Evolutionary conservation across 2,797 vertebrate genomes (phyloP).

Genomic region (Lerista edwardsae): DNA sequence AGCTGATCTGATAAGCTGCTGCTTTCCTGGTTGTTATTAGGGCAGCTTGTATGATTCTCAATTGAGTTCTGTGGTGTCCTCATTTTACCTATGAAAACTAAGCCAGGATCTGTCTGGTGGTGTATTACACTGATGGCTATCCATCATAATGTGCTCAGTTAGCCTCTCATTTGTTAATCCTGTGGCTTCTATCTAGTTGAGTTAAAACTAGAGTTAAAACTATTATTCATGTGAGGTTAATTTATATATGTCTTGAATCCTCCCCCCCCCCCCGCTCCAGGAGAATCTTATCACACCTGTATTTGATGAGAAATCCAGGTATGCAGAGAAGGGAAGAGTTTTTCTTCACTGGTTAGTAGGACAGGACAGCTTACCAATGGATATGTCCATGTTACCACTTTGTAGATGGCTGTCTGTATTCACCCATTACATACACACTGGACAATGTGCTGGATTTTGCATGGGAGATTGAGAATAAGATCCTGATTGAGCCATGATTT

Average conservation of each 20-base stretch:
- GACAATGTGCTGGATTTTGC: too few relatives aligned
- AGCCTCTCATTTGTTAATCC: constrained; percentile 57
- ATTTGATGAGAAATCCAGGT: background rate
- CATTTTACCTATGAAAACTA: constrained; percentile 47
- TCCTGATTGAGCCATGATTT: background rate
- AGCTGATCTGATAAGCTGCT: constrained; percentile 68
- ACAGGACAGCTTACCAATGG: too few relatives aligned
- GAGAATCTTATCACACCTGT: too few relatives aligned
- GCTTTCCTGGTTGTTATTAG: constrained; percentile 62
- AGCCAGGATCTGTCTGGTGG: constrained; percentile 48
- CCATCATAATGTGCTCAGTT: too few relatives aligned
- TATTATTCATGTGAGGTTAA: constrained; percentile 11
- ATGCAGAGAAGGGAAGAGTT: background rate
- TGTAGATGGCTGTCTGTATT: too few relatives aligned
- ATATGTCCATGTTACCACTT: too few relatives aligned
- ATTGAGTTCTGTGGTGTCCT: constrained; percentile 60
- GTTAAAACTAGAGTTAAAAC: too few relatives aligned
- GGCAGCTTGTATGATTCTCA: constrained; percentile 46
- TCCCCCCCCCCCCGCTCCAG: too few relatives aligned
- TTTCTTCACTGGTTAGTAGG: too few relatives aligned
- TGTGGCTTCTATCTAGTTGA: constrained; percentile 38
- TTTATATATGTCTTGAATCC: background rate
- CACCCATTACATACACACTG: too few relatives aligned
- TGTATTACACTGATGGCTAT: constrained; percentile 51
- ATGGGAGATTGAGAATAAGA: background rate